Conservation (phyloP, 2,888 invertebrate species). For the Tricholauxania praeusta region DNA sequence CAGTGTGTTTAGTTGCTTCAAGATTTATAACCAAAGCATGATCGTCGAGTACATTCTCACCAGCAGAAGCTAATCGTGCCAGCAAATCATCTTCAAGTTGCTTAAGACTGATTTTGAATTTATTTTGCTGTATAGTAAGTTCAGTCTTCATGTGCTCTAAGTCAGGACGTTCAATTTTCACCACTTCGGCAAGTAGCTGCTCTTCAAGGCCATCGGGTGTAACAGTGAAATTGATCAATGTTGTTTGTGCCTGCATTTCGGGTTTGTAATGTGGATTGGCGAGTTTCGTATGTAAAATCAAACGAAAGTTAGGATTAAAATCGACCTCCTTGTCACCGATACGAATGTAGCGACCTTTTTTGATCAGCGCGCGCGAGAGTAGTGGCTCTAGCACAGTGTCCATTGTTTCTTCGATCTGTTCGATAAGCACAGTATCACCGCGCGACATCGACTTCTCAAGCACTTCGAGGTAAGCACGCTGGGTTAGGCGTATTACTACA, state of each 20-base stretch:
- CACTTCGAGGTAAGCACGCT: constrained; percentile 85
- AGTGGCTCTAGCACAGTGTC: constrained; percentile 94
- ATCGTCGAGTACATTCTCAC: constrained; percentile 92
- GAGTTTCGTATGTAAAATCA: constrained; percentile 92
- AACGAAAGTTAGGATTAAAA: constrained; percentile 82
- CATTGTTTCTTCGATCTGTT: constrained; percentile 91
- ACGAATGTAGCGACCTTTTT: constrained; percentile 83
- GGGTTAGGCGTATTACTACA: constrained; percentile 81
- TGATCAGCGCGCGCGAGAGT: constrained; percentile 88
- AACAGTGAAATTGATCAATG: constrained; percentile 95
- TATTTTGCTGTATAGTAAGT: constrained; percentile 92
- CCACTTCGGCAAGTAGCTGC: constrained; percentile 93
- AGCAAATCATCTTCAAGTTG: constrained; percentile 90
- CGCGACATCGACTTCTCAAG: constrained; percentile 81
- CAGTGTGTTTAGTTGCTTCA: constrained; percentile 93
- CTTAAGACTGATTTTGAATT: constrained; percentile 93
- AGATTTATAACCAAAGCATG: constrained; percentile 91
- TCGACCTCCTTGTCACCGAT: constrained; percentile 96
- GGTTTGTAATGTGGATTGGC: constrained; percentile 98
- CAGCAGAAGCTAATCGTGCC: constrained; percentile 88
- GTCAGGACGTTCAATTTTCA: constrained; percentile 93
- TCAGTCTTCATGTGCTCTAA: constrained; percentile 86
- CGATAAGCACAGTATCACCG: constrained; percentile 85
- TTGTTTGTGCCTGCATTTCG: constrained; percentile 97
- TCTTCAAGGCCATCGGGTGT: constrained; percentile 96